phyloP scores from a whole-genome alignment of 2,113 vertebrate species.

The Trachemys scripta region DNA sequence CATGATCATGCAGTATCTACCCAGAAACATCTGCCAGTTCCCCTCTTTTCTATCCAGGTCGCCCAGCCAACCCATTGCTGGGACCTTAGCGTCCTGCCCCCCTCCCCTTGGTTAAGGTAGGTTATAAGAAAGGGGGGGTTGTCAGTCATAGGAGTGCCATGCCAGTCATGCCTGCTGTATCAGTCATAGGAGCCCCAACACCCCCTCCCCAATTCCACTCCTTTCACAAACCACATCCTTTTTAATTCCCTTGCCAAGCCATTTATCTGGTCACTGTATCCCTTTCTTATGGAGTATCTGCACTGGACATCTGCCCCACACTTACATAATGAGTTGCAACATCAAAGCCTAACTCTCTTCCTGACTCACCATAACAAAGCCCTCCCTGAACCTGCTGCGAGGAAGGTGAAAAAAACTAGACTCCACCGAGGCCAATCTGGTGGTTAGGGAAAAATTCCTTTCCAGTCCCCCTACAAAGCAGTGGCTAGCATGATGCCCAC shows the following conservation, averaged over 20 bases:
- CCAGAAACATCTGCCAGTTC: not conserved
- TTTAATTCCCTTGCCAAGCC: not conserved
- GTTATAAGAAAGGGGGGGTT: not conserved
- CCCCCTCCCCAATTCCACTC: not conserved
- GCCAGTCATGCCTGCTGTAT: not conserved
- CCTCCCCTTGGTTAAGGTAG: not conserved
- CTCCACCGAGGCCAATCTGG: not conserved
- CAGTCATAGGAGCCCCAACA: not conserved
- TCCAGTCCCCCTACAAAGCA: not conserved
- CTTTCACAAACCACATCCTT: not conserved
- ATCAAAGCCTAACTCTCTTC: not conserved
- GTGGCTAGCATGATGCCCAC: not conserved
- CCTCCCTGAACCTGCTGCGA: not conserved
- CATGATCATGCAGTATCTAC: not conserved
- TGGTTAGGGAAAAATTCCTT: not conserved
- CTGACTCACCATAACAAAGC: not conserved
- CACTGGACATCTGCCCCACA: not conserved
- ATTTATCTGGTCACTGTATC: not conserved
- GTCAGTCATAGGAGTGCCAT: no score
- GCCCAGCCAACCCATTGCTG: not conserved
- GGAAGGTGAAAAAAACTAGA: not conserved
- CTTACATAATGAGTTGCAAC: not conserved
- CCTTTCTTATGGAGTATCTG: not conserved
- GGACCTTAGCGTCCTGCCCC: not conserved
- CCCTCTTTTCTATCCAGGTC: not conserved